These are phyloP conservation scores for Notodonta dromedarius DNA, from an alignment of 2,888 invertebrate species.

Conservation along the genomic window DNA sequence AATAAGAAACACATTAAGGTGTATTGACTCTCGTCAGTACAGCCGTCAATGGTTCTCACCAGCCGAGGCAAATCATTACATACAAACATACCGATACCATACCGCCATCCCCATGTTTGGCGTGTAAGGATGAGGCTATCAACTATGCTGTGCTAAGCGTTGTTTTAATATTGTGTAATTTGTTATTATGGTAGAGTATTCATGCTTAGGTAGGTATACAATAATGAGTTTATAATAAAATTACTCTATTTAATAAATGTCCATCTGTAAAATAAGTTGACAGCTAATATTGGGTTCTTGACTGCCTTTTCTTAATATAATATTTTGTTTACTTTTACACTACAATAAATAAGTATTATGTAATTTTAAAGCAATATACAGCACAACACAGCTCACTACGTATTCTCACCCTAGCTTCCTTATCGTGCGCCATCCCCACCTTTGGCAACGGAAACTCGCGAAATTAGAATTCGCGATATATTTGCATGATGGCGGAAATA, in stretches of 20 bases:
- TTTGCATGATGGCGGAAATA: conserved; percentile 30
- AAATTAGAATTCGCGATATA: conserved; percentile 44
- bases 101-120: background rate
- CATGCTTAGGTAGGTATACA: too few relatives aligned
- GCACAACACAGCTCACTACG: background rate
- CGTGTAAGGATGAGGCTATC: background rate
- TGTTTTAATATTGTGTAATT: too few relatives aligned
- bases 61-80: conserved; percentile 40
- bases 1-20: background rate
- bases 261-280: too few relatives aligned
- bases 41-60: conserved; percentile 13
- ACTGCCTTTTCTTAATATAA: too few relatives aligned
- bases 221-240: too few relatives aligned
- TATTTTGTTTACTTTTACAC: too few relatives aligned
- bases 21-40: conserved; percentile 18
- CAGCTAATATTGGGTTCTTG: too few relatives aligned
- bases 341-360: too few relatives aligned
- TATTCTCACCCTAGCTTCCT: conserved; percentile 20
- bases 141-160: background rate
- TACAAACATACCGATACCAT: conserved; percentile 9
- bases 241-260: too few relatives aligned
- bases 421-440: conserved; percentile 31
- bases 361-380: background rate
- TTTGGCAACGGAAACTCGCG: conserved; percentile 30
- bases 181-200: too few relatives aligned